A percentile compares a stretch with the other conserved stretches of the same genome.
These are phyloP conservation scores for Diaprepes abbreviatus DNA, from an alignment of 2,888 invertebrate genomes.

Conservation along the genomic window DNA sequence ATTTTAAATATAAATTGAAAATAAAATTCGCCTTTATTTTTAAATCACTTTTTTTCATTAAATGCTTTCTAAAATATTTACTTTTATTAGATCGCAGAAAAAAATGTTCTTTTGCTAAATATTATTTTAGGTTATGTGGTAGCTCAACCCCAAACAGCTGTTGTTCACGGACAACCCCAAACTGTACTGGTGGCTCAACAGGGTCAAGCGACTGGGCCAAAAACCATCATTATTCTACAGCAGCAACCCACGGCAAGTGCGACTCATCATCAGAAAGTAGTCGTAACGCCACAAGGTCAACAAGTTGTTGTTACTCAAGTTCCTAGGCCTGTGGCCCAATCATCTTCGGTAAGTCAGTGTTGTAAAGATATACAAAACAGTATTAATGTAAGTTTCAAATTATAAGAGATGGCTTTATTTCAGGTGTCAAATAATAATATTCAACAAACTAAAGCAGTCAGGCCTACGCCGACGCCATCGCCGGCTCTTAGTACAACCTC, in stretches of 20 bases:
- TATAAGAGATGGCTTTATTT: neutral
- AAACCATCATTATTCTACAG: slow-evolving; percentile 80
- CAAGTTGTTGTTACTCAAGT: slow-evolving; percentile 76
- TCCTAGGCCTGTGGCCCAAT: slow-evolving; percentile 70
- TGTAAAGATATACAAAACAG: too few relatives aligned
- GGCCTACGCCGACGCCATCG: slow-evolving; percentile 42
- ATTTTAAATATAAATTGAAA: too few relatives aligned
- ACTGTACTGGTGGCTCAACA: slow-evolving; percentile 78
- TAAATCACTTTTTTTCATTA: too few relatives aligned
- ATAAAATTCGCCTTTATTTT: too few relatives aligned
- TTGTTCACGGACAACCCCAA: slow-evolving; percentile 74
- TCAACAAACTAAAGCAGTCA: slow-evolving; percentile 34
- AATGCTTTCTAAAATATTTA: too few relatives aligned
- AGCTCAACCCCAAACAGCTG: slow-evolving; percentile 75
- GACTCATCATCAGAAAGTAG: slow-evolving; percentile 69
- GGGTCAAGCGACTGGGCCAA: slow-evolving; percentile 75
- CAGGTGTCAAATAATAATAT: slow-evolving; percentile 43
- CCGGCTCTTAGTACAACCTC: slow-evolving; percentile 51
- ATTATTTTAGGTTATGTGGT: slow-evolving; percentile 70
- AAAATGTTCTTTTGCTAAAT: too few relatives aligned
- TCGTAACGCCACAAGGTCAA: slow-evolving; percentile 78
- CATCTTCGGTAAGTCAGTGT: slow-evolving; percentile 65
- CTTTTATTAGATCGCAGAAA: too few relatives aligned
- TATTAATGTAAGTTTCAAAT: too few relatives aligned
- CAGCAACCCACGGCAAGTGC: slow-evolving; percentile 69